Evolutionary conservation across 2,888 invertebrate species (phyloP).

Genomic region (Lithosia quadra): DNA sequence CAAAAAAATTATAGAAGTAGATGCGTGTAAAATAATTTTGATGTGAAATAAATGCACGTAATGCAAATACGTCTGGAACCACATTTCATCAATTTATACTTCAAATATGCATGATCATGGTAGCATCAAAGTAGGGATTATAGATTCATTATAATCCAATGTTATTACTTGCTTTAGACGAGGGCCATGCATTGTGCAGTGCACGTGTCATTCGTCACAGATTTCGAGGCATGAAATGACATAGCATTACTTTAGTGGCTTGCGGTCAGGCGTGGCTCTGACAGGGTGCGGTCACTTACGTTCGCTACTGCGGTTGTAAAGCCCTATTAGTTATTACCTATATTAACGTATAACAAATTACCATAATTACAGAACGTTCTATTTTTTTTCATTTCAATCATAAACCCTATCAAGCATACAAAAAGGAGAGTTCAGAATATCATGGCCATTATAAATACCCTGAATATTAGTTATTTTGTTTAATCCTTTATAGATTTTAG

Average conservation of each 20-base stretch:
- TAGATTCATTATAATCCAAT: slow-evolving; percentile 15
- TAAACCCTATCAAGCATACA: slow-evolving; percentile 41
- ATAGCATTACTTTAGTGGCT: slow-evolving; percentile 68
- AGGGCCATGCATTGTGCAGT: slow-evolving; percentile 37
- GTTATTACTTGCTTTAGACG: slow-evolving; percentile 34
- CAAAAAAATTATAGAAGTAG: no score
- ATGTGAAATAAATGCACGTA: neutral
- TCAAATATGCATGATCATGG: neutral
- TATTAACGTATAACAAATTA: slow-evolving; percentile 54
- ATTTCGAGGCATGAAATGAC: slow-evolving; percentile 74
- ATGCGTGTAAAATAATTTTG: no score
- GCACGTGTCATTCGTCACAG: slow-evolving; percentile 75
- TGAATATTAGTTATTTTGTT: no score
- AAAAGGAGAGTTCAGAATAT: no score
- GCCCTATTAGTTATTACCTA: slow-evolving; percentile 62
- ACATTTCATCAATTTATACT: neutral
- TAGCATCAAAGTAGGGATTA: neutral
- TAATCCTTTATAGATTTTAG: neutral
- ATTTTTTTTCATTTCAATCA: slow-evolving; percentile 47
- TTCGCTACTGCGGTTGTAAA: slow-evolving; percentile 61
- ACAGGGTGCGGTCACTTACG: slow-evolving; percentile 75
- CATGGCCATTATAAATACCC: no score
- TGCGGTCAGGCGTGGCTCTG: slow-evolving; percentile 68
- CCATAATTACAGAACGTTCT: slow-evolving; percentile 29
- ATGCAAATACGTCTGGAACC: neutral